Evolutionary conservation across 2,113 vertebrate genomes (phyloP).

Genomic region (Tupaia chinensis): DNA sequence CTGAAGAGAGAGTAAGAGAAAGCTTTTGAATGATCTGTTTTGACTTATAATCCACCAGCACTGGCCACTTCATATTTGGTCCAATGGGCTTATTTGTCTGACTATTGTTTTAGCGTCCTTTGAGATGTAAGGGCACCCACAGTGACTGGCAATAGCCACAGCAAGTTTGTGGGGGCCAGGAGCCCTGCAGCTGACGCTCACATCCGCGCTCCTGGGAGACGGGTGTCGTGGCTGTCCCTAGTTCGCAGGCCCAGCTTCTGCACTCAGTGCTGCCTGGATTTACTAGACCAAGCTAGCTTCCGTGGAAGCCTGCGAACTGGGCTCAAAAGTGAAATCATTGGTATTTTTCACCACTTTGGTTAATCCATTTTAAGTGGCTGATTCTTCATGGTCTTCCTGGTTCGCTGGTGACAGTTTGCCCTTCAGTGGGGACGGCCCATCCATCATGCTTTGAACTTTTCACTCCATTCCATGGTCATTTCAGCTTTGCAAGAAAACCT

Average conservation of each 20-base stretch:
- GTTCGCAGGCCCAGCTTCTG: accelerated
- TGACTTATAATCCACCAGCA: neutral
- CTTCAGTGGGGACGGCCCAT: slow-evolving; percentile 93
- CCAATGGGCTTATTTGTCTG: neutral
- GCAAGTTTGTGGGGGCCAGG: accelerated
- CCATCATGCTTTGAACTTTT: slow-evolving; percentile 98
- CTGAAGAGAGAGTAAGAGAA: too few species aligned
- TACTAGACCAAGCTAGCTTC: neutral
- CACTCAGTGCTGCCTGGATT: accelerated
- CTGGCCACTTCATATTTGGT: neutral
- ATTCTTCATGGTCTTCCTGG: slow-evolving; percentile 89
- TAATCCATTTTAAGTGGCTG: slow-evolving; percentile 74
- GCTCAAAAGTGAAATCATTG: neutral
- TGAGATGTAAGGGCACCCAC: neutral
- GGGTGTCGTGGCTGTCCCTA: accelerated
- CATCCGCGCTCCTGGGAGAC: accelerated
- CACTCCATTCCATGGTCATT: slow-evolving; percentile 88
- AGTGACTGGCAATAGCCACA: accelerated
- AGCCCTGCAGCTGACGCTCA: accelerated
- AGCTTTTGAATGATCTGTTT: neutral
- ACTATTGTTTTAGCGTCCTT: neutral
- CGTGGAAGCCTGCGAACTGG: neutral
- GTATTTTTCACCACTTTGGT: slow-evolving; percentile 80
- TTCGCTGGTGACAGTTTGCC: slow-evolving; percentile 93
- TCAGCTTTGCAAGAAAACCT: slow-evolving; percentile 91